Evolutionary conservation across 2,888 invertebrate genomes (phyloP).

Genomic region (Xylophagus ater): DNA sequence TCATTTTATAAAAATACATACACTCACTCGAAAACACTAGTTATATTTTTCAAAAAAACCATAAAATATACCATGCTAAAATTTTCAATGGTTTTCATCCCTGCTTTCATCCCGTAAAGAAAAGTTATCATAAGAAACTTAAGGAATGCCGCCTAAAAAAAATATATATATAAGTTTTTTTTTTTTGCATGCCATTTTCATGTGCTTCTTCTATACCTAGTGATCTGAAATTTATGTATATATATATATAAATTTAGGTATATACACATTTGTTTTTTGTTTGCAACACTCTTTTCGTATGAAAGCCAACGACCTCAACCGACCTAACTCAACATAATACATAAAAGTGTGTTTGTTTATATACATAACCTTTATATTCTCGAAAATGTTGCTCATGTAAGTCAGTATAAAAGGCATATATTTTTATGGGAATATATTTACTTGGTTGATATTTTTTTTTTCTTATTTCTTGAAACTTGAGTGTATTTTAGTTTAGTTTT

Average conservation of each 20-base stretch:
- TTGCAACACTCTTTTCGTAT: conserved; percentile 13
- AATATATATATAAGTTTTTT: too few species aligned
- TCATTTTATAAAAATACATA: too few species aligned
- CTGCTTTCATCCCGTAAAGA: not conserved
- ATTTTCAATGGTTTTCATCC: not conserved
- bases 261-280: conserved; percentile 3
- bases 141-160: not conserved
- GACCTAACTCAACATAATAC: conserved; percentile 20
- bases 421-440: not conserved
- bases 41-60: too few species aligned
- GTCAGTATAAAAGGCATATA: not conserved
- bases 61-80: too few species aligned
- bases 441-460: not conserved
- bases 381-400: conserved; percentile 3
- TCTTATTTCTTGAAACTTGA: not conserved
- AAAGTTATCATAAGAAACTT: not conserved
- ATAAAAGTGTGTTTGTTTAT: not conserved
- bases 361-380: not conserved
- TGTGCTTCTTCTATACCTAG: too few species aligned
- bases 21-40: too few species aligned
- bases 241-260: not conserved
- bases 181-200: too few species aligned
- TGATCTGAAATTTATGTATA: too few species aligned
- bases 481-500: conserved; percentile 1
- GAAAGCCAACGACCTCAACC: conserved; percentile 20